These are phyloP conservation scores for Tamandua tetradactyla DNA, from an alignment of 2,797 vertebrate species.

Conservation along the genomic window DNA sequence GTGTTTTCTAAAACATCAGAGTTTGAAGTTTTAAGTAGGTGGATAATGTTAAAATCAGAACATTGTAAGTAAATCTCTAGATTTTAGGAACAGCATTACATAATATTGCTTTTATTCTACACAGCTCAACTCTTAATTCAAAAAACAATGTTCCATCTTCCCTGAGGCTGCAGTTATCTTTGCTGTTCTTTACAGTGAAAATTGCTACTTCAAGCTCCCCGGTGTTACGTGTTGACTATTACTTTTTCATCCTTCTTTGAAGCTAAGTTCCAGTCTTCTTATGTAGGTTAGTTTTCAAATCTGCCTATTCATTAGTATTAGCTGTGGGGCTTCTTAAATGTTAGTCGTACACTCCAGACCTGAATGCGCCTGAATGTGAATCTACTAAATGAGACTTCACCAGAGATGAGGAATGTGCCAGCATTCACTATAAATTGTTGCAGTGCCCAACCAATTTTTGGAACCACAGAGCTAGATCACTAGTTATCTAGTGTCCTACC, in stretches of 20 bases:
- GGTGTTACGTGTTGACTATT: neutral
- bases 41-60: conserved; percentile 10
- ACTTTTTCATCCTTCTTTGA: neutral
- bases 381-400: neutral
- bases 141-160: neutral
- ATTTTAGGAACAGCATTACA: neutral
- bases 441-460: neutral
- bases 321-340: neutral
- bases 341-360: neutral
- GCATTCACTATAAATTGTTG: neutral
- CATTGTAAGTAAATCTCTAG: neutral
- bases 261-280: neutral
- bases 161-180: neutral
- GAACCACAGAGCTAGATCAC: neutral
- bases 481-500: neutral
- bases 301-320: conserved; percentile 20
- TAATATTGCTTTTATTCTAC: conserved; percentile 1
- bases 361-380: neutral
- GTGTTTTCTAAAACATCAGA: conserved; percentile 23
- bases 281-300: neutral
- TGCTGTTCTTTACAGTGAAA: neutral
- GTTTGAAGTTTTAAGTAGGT: conserved; percentile 25
- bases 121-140: neutral
- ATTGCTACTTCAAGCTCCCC: neutral
- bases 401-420: neutral